Conservation (phyloP, 1,140 invertebrate species). For the Stenopsyche tienmushanensis region DNA sequence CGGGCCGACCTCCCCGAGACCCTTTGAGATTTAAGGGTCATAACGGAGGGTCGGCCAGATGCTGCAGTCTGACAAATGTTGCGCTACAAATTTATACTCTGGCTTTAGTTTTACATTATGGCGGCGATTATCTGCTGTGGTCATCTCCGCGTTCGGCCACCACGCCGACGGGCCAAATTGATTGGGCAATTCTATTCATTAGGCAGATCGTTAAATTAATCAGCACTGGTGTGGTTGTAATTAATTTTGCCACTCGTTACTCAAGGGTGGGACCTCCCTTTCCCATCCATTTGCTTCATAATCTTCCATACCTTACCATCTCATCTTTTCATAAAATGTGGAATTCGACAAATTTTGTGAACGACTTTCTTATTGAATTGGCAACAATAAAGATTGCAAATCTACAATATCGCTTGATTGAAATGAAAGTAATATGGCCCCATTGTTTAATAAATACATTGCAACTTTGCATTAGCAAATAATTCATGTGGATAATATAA, state of each 20-base stretch:
- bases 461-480: no score
- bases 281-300: no score
- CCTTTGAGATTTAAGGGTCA: conserved; percentile 42
- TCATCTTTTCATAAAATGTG: no score
- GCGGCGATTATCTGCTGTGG: conserved; percentile 41
- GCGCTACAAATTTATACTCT: conserved; percentile 37
- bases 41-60: conserved; percentile 38
- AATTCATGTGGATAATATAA: no score
- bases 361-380: no score
- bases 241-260: conserved; percentile 9
- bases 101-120: conserved; percentile 31
- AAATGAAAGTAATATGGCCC: no score
- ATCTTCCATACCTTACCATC: no score
- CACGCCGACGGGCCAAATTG: conserved; percentile 34
- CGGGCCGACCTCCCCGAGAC: conserved; percentile 16
- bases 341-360: no score
- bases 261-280: neutral
- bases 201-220: conserved; percentile 38
- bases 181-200: conserved; percentile 38
- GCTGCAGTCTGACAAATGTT: conserved; percentile 40
- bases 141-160: conserved; percentile 35
- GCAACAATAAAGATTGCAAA: no score
- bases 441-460: no score
- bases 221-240: conserved; percentile 18
- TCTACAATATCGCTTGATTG: no score